These are phyloP conservation scores for Amblyopsis rosae DNA, from an alignment of 2,113 vertebrate genomes.

Conservation along the genomic window DNA sequence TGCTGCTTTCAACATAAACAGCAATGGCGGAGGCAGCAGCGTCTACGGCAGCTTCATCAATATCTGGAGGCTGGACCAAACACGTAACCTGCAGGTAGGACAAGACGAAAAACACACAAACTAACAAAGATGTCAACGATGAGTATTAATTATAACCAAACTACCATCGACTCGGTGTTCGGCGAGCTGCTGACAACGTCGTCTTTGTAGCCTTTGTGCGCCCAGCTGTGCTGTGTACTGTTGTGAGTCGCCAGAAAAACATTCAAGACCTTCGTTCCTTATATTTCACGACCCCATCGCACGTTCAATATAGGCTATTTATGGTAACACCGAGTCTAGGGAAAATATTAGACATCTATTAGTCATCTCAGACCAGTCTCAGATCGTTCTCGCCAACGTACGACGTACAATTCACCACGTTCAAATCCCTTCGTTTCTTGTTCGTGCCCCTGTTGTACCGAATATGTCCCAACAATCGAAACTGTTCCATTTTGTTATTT, in stretches of 20 bases:
- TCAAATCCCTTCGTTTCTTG: constrained; percentile 4
- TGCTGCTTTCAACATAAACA: constrained; percentile 79
- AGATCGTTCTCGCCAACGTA: background rate
- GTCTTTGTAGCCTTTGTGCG: constrained; percentile 13
- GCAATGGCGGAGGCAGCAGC: constrained; percentile 85
- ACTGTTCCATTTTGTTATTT: too few species aligned
- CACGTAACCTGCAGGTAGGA: constrained; percentile 82
- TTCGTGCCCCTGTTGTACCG: background rate
- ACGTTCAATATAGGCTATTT: too few species aligned
- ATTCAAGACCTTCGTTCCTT: too few species aligned
- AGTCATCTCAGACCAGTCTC: background rate
- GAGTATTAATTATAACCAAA: background rate
- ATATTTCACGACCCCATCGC: too few species aligned
- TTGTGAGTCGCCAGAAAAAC: constrained; percentile 3
- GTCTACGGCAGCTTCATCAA: constrained; percentile 70
- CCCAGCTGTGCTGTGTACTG: constrained; percentile 47
- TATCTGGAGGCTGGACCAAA: constrained; percentile 80
- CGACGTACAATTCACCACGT: background rate
- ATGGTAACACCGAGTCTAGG: too few species aligned
- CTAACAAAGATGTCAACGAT: background rate
- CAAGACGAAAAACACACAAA: accelerated
- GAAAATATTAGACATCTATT: too few species aligned
- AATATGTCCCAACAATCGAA: too few species aligned
- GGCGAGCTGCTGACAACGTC: constrained; percentile 23
- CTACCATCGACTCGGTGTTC: background rate